Evolutionary conservation across 2,888 invertebrate genomes (phyloP).

Genomic region (Macropis europaea): DNA sequence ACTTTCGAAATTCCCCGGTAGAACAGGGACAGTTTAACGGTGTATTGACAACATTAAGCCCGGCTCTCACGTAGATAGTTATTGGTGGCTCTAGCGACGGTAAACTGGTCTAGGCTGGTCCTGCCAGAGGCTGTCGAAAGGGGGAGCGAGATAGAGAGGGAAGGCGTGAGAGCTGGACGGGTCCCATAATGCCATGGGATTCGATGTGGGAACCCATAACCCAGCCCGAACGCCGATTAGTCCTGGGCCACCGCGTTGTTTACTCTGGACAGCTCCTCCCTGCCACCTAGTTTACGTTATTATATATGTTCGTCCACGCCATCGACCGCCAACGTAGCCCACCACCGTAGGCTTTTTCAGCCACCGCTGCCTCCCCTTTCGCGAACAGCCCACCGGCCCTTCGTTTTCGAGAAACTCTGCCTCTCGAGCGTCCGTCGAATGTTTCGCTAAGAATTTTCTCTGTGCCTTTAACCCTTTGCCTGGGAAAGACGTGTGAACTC

Average conservation of each 20-base stretch:
- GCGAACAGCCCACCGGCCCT: too few species aligned
- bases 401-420: too few species aligned
- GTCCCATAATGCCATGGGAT: conserved; percentile 65
- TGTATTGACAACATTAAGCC: conserved; percentile 60
- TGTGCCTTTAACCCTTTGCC: too few species aligned
- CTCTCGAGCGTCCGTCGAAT: too few species aligned
- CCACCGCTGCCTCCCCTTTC: background rate
- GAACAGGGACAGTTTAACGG: conserved; percentile 31
- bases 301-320: conserved; percentile 66
- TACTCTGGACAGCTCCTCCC: conserved; percentile 68
- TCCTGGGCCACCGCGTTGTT: conserved; percentile 73
- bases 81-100: conserved; percentile 46
- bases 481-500: too few species aligned
- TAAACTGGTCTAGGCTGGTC: conserved; percentile 57
- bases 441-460: too few species aligned
- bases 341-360: conserved; percentile 54
- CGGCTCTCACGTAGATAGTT: conserved; percentile 56
- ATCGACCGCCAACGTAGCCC: conserved; percentile 60
- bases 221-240: conserved; percentile 71
- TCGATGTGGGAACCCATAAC: conserved; percentile 71
- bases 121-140: conserved; percentile 7
- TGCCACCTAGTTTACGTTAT: conserved; percentile 71
- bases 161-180: conserved; percentile 69
- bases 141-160: conserved; percentile 5
- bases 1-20: conserved; percentile 46